phyloP scores from a whole-genome alignment of 2,113 vertebrate species.

The Paramormyrops kingsleyae region DNA sequence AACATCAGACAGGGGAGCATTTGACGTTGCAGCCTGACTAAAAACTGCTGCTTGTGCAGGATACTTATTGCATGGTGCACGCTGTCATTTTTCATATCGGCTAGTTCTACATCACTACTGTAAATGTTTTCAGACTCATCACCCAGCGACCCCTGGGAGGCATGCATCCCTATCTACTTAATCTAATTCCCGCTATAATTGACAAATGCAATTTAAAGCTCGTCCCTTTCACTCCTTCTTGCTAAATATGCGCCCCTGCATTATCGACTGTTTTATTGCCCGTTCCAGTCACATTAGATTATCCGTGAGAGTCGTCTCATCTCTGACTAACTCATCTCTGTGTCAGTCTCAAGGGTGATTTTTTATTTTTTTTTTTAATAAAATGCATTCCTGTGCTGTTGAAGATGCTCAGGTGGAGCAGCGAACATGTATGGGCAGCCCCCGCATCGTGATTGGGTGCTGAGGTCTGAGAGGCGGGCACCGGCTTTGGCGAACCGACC shows the following conservation, averaged over 20 bases:
- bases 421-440: background rate
- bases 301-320: background rate
- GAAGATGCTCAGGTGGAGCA: background rate
- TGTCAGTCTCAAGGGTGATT: background rate
- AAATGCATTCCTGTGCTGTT: background rate
- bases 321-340: background rate
- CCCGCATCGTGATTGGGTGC: background rate
- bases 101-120: background rate
- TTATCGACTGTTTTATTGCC: background rate
- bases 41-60: background rate
- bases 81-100: background rate
- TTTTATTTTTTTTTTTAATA: background rate
- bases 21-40: background rate
- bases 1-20: background rate
- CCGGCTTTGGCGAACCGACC: background rate
- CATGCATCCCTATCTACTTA: background rate
- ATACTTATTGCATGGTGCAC: background rate
- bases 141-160: background rate
- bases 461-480: background rate
- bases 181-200: background rate
- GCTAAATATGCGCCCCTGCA: background rate
- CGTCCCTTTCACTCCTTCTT: background rate
- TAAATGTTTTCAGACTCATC: constrained; percentile 8
- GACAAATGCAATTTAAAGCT: constrained; percentile 8
- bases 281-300: background rate